A percentile compares a stretch with the other conserved stretches of the same genome.
Conservation (phyloP, 1,140 invertebrate genomes). For the Venturia canescens region DNA sequence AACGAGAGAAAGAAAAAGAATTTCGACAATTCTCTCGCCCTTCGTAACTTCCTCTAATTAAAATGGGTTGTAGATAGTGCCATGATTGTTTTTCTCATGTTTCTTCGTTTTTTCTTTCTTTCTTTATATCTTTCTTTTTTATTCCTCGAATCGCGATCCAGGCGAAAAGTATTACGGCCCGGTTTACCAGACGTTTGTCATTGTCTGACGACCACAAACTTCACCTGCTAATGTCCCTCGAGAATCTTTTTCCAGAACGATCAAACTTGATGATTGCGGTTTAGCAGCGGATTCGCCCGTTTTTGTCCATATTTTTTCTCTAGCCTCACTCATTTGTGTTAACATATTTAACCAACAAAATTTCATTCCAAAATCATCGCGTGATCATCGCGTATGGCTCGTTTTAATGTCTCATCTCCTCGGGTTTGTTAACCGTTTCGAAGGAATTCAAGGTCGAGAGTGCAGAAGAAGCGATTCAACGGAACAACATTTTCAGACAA, state of each 20-base stretch:
- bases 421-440: no score
- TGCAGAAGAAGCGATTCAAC: conserved; percentile 63
- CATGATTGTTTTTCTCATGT: conserved; percentile 45
- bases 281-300: not conserved
- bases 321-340: no score
- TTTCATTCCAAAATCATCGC: not conserved
- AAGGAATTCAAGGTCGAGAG: conserved; percentile 69
- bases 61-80: conserved; percentile 71
- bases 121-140: no score
- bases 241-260: not conserved
- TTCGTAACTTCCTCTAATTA: conserved; percentile 76
- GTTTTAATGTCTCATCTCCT: no score
- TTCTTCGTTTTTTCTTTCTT: conserved; percentile 4
- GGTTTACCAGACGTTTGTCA: not conserved
- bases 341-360: no score
- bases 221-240: conserved; percentile 10
- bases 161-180: not conserved
- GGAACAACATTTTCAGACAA: conserved; percentile 28
- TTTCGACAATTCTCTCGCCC: conserved; percentile 56
- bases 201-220: conserved; percentile 52
- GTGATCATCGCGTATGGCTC: not conserved
- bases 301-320: no score
- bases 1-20: conserved; percentile 56
- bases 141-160: no score
- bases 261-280: not conserved